Conservation (phyloP, 2,113 vertebrate genomes). For the Pedetes capensis region DNA sequence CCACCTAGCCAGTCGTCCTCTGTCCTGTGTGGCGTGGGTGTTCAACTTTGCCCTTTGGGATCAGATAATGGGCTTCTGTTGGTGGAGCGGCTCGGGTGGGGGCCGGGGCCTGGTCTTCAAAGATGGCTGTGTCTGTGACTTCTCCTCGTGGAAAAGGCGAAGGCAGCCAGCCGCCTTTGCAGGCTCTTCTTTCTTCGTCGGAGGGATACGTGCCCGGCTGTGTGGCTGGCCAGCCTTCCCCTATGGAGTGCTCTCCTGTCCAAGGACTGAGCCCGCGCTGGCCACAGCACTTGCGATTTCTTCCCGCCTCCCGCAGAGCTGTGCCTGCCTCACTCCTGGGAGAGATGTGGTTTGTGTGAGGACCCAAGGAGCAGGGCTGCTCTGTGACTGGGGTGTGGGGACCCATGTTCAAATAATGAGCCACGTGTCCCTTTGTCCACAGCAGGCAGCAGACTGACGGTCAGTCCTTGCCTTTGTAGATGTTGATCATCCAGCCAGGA, state of each 20-base stretch:
- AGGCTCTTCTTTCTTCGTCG: rapidly evolving
- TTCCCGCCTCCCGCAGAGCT: rapidly evolving
- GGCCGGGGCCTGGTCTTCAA: background rate
- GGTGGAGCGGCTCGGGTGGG: background rate
- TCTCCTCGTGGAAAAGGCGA: no score
- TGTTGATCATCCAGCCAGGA: rapidly evolving
- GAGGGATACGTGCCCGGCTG: background rate
- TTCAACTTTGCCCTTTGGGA: conserved; percentile 54
- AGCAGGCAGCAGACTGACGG: background rate
- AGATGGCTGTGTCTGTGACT: background rate
- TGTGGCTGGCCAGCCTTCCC: rapidly evolving
- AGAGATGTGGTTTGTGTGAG: background rate
- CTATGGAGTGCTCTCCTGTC: background rate
- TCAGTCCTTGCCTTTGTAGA: background rate
- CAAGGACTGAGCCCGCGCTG: rapidly evolving
- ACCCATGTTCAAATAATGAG: background rate
- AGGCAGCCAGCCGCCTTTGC: rapidly evolving
- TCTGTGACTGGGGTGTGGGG: background rate
- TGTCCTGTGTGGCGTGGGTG: background rate
- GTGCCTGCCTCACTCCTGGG: rapidly evolving
- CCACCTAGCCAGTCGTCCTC: background rate
- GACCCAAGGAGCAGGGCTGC: background rate
- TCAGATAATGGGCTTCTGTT: conserved; percentile 49
- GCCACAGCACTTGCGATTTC: rapidly evolving
- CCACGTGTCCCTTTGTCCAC: background rate